phyloP scores from a whole-genome alignment of 2,797 vertebrate genomes.

The Chiroxiphia lanceolata region DNA sequence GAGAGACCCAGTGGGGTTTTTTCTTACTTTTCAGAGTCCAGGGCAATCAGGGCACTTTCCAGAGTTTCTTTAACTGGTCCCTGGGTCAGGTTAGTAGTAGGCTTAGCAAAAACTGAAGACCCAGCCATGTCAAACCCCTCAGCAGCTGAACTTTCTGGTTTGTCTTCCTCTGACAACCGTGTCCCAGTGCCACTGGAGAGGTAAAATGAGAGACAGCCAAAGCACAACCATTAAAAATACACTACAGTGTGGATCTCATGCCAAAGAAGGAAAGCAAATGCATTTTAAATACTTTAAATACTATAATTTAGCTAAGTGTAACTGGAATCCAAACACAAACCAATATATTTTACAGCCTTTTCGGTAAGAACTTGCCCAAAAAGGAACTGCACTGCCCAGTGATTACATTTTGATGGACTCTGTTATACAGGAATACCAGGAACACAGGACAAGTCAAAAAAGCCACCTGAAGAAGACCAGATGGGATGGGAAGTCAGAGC shows the following conservation, averaged over 20 bases:
- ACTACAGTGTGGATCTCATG: not conserved
- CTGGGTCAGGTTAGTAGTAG: conserved; percentile 66
- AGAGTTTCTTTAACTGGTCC: conserved; percentile 90
- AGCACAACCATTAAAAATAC: conserved; percentile 21
- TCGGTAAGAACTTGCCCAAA: not conserved
- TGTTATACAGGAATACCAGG: not conserved
- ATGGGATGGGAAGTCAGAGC: accelerated
- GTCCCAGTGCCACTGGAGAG: conserved; percentile 50
- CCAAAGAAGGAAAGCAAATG: conserved; percentile 8
- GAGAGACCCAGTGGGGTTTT: not conserved
- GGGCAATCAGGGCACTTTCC: conserved; percentile 90
- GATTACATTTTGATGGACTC: not conserved
- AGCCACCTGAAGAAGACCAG: not conserved
- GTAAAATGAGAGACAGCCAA: not conserved
- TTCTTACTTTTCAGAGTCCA: conserved; percentile 94
- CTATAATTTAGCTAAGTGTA: not conserved
- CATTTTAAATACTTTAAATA: not conserved
- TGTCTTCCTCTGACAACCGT: conserved; percentile 79
- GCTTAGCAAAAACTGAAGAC: conserved; percentile 68
- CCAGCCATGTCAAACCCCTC: conserved; percentile 77
- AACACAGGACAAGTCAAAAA: not conserved
- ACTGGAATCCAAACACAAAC: not conserved
- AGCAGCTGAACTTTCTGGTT: conserved; percentile 79
- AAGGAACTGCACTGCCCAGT: not conserved
- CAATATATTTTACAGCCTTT: not conserved